Evolutionary conservation across 1,140 invertebrate genomes (phyloP), one percentile per base, ranked within the genome.

Genomic region (Coenobita brevimanus): DNA sequence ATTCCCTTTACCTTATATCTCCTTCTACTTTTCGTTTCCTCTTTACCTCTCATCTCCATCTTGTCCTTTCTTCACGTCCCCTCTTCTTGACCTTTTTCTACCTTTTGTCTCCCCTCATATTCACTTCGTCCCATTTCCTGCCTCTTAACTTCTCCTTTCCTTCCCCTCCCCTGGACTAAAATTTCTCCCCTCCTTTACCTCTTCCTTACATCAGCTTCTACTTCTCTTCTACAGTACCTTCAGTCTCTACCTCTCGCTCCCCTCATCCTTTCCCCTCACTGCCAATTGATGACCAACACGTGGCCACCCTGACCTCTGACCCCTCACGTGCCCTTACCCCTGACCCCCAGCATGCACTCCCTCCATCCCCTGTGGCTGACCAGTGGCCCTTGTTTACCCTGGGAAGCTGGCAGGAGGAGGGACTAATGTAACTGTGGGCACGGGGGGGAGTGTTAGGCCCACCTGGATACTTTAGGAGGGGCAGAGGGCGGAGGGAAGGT

Each of bases 261-360:
- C 62, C n/a, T 67, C 62, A 67, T 33, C 36, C 24, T 33, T 33
- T 73, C 27, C 69, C 69, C 38, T 4, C 21, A 38, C 27, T n/a
- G 21, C 33, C 69, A 30, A 73, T 73, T 33, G 69, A 73, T 73
- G 69, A 73, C 69, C 69, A 2, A 27, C 69, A 73, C 69, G 69
- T 73, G 69, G 30, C 17, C 21, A 8, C 6, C 21, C 69, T 38
- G 21, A 73, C 69, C 69, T 38, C 36, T 73, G 69, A 73, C 69
- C 30, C 69, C 15, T n/a, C n/a, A n/a, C n/a, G n/a, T 38, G 69
- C 36, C 69, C 69, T 73, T 21, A 30, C 69, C 69, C 69, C 41
- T 15, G 33, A 21, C 2, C 41, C 30, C 8, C 69, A 10, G 1
- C 30, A 21, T 73, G 69, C 8, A 24, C 27, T n/a, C n/a, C n/a